phyloP scores from a whole-genome alignment of 1,140 invertebrate genomes.

The Drosophila mauritiana region DNA sequence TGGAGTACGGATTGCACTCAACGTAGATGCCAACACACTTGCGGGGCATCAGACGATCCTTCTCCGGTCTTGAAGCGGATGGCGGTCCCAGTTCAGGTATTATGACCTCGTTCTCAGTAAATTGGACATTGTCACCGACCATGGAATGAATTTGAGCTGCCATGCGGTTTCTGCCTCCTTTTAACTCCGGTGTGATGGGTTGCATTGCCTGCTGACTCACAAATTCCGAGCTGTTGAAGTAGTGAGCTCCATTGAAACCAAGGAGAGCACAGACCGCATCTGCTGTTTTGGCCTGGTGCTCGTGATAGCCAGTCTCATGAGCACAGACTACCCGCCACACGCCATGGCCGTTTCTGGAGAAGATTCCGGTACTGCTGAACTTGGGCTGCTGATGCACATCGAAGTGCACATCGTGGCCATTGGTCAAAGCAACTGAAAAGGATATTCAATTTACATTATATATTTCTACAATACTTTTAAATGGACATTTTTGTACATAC shows the following conservation, averaged over 20 bases:
- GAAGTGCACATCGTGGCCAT: conserved; percentile 86
- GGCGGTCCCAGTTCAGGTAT: conserved; percentile 12
- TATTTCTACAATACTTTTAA: neutral
- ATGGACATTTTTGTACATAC: conserved; percentile 84
- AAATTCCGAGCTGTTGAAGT: conserved; percentile 64
- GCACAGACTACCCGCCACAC: conserved; percentile 88
- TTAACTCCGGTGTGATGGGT: conserved; percentile 69
- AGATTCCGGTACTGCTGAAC: conserved; percentile 86
- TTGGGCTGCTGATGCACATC: conserved; percentile 87
- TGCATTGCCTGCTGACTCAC: conserved; percentile 54
- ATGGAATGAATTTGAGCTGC: conserved; percentile 21
- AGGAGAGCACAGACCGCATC: conserved; percentile 65
- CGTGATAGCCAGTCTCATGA: conserved; percentile 76
- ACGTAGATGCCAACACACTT: conserved; percentile 74
- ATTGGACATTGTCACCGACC: conserved; percentile 57
- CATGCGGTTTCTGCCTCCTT: conserved; percentile 5
- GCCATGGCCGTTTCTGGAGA: conserved; percentile 86
- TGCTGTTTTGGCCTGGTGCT: conserved; percentile 62
- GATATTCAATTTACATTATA: neutral
- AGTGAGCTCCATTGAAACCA: conserved; percentile 73
- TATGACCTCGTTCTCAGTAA: conserved; percentile 42
- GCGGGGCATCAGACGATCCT: conserved; percentile 35
- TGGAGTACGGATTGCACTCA: conserved; percentile 66
- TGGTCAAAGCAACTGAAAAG: conserved; percentile 87
- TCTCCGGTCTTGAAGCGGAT: conserved; percentile 20